Base-by-base conservation (phyloP, 2,113 vertebrate genomes). In the Eulemur macaco region DNA sequence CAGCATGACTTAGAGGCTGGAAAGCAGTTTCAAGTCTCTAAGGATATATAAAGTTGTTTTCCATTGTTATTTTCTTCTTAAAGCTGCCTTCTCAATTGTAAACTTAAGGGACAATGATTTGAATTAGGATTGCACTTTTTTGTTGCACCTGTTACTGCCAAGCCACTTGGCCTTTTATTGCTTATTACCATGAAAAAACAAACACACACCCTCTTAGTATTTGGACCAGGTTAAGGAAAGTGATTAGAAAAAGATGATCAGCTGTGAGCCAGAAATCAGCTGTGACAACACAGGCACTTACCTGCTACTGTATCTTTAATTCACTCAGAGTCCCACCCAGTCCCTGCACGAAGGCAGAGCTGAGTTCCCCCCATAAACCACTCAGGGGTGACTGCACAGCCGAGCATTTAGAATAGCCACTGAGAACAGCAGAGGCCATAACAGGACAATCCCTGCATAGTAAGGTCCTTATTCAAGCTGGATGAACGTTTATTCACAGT, bases 1-100 rank as follows among this genome's bases (percentile, higher is more conserved):
- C 88, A 97, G 98, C 96, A 95, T 92, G 92, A 54, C 73, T 76
- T 88, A 97, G 97, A 96, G 98, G 95, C 91, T 94, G 85, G 95
- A 95, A 97, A 97, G 94, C 95, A 97, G 68, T 82, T 96, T 50
- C 23, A 63, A 63, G 60, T 29, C 60, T 29, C 60, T 63, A 12
- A 96, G 96, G 85, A 82, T 76, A 86, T 83, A 86, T 54, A 77
- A 97, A 97, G 80, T 91, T 96, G 76, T 89, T 98, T 98, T 96
- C 95, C 66, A 27, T 34, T 64, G 52, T 96, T 93, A 94, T 63
- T 98, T 93, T 97, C 92, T 98, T 95, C 68, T 82, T 56, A 50
- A 56, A 97, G 71, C 96, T 97, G 54, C 18, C 27, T 97, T 81
- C 96, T 96, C 39, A 13, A 80, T 56, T 69, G 29, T 95, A 96